Conservation (phyloP, 2,888 invertebrate genomes). For the Hirtodrosophila trivittata region DNA sequence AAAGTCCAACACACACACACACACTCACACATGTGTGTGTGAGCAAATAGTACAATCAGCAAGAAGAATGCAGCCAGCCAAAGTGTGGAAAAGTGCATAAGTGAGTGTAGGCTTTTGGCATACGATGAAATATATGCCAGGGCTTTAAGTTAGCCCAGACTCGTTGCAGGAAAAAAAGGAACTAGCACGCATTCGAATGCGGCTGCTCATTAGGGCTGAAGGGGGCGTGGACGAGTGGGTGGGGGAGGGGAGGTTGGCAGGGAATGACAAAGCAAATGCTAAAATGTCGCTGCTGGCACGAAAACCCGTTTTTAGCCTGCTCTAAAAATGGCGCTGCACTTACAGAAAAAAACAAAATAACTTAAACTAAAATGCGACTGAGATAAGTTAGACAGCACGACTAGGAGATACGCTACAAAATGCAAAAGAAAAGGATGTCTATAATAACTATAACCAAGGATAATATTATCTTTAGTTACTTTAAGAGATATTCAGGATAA, state of each 20-base stretch:
- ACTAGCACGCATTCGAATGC: slow-evolving; percentile 63
- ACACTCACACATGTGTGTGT: slow-evolving; percentile 5
- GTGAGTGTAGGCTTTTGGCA: slow-evolving; percentile 19
- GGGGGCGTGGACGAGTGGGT: neutral
- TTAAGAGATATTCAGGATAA: too few relatives aligned
- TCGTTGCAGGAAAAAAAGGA: slow-evolving; percentile 31
- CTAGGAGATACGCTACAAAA: slow-evolving; percentile 4
- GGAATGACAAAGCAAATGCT: slow-evolving; percentile 55
- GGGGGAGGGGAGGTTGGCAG: neutral
- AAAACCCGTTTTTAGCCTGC: slow-evolving; percentile 50
- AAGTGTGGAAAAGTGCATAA: slow-evolving; percentile 57
- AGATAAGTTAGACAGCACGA: neutral
- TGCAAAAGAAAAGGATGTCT: neutral
- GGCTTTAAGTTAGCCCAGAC: slow-evolving; percentile 55
- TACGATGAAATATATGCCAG: slow-evolving; percentile 37
- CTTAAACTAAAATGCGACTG: slow-evolving; percentile 8
- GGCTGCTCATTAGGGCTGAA: slow-evolving; percentile 58
- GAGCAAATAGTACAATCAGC: slow-evolving; percentile 47
- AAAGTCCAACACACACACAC: slow-evolving; percentile 25
- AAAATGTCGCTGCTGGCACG: slow-evolving; percentile 55
- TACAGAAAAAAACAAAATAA: slow-evolving; percentile 24
- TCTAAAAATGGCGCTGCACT: slow-evolving; percentile 50
- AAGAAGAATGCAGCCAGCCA: slow-evolving; percentile 31
- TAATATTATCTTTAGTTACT: too few relatives aligned
- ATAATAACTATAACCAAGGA: too few relatives aligned